These are phyloP conservation scores for Cheilosia soror DNA, from an alignment of 2,888 invertebrate species.

Conservation along the genomic window DNA sequence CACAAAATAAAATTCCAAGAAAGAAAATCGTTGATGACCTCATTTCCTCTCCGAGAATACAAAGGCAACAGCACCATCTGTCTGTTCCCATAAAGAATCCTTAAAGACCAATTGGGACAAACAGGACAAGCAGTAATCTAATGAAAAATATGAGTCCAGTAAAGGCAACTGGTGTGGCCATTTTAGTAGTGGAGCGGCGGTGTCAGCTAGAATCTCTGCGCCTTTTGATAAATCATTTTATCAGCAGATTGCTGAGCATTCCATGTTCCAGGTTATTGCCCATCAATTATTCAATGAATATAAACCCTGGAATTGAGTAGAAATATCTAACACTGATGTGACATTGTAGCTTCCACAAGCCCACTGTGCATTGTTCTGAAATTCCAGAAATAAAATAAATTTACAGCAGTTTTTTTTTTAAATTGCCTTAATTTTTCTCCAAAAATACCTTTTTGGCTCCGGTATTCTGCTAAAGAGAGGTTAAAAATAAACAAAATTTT, in stretches of 20 bases:
- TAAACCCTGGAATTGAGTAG: conserved; percentile 2
- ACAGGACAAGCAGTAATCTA: conserved; percentile 39
- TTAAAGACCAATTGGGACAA: conserved; percentile 57
- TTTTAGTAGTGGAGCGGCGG: neutral
- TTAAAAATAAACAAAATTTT: neutral
- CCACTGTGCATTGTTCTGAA: neutral
- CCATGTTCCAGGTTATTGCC: conserved; percentile 26
- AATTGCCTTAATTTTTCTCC: conserved; percentile 32
- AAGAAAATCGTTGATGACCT: conserved; percentile 54
- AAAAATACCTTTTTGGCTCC: neutral
- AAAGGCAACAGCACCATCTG: conserved; percentile 56
- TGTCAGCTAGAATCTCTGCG: conserved; percentile 10
- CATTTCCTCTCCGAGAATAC: conserved; percentile 28
- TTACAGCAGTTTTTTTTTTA: conserved; percentile 2
- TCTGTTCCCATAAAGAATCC: conserved; percentile 36
- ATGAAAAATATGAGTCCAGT: conserved; percentile 7
- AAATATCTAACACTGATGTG: neutral
- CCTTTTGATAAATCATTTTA: conserved; percentile 45
- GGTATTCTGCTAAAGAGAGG: neutral
- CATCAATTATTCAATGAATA: conserved; percentile 45
- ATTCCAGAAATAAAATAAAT: neutral
- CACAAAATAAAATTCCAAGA: conserved; percentile 5
- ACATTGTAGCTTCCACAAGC: neutral
- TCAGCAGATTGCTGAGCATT: conserved; percentile 24
- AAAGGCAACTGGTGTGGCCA: conserved; percentile 28